Evolutionary conservation across 2,113 vertebrate species (phyloP).

Genomic region (Chauna torquata): DNA sequence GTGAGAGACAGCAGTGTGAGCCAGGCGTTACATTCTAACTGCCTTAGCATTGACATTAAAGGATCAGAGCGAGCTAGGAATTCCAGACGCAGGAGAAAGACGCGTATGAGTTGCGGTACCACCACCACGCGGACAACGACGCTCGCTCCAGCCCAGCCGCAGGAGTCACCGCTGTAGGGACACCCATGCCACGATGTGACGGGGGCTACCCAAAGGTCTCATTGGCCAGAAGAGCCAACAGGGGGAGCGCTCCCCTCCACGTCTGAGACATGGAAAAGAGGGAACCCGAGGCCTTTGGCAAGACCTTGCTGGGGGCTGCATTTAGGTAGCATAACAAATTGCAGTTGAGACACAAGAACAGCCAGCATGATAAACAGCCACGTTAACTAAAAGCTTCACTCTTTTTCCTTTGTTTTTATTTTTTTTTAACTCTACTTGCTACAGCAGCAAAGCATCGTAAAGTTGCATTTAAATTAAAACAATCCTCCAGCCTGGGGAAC

Average conservation of each 20-base stretch:
- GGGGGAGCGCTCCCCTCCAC: background rate
- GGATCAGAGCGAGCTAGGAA: background rate
- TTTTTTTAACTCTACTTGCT: background rate
- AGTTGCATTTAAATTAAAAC: slow-evolving; percentile 55
- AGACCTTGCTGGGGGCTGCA: background rate
- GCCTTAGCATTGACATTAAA: background rate
- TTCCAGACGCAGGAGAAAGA: background rate
- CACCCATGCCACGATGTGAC: fast-evolving
- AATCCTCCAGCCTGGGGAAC: slow-evolving; percentile 17
- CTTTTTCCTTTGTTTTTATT: background rate
- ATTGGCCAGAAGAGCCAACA: fast-evolving
- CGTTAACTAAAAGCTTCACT: background rate
- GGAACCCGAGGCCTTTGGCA: background rate
- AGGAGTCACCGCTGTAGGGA: fast-evolving
- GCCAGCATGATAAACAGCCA: background rate
- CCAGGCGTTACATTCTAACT: background rate
- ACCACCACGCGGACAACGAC: fast-evolving
- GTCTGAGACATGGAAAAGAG: background rate
- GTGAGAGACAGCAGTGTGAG: background rate
- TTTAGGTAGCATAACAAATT: background rate
- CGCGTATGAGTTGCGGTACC: background rate
- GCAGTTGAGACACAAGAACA: background rate
- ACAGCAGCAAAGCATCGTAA: background rate
- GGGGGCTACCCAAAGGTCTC: background rate
- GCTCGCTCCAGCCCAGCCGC: too few relatives aligned